These are phyloP conservation scores for Calephelis nemesis DNA, from an alignment of 1,140 invertebrate species.

Conservation along the genomic window DNA sequence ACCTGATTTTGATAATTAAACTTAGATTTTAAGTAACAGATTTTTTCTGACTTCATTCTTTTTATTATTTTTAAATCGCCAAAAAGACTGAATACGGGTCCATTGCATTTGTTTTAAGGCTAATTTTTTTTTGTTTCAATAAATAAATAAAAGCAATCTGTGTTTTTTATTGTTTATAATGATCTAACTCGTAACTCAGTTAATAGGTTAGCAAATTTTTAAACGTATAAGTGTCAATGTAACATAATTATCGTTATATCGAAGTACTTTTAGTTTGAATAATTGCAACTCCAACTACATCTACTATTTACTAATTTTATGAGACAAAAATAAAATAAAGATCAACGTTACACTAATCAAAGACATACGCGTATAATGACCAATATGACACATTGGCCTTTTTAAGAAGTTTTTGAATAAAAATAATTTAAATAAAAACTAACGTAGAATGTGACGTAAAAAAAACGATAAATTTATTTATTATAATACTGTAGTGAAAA, in stretches of 20 bases:
- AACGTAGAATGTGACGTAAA: no score
- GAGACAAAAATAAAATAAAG: conserved; percentile 12
- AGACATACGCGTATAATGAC: conserved; percentile 18
- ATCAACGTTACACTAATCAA: conserved; percentile 14
- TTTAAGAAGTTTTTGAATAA: conserved; percentile 4
- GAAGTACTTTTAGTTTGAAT: conserved; percentile 17
- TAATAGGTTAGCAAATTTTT: conserved; percentile 17
- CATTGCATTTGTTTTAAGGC: not conserved
- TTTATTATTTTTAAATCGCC: not conserved
- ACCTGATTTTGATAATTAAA: not conserved
- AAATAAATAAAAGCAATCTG: not conserved
- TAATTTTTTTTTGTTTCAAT: conserved; percentile 10
- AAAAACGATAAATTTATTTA: no score
- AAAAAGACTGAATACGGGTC: conserved; percentile 2
- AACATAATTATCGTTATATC: conserved; percentile 21
- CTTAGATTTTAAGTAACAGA: not conserved
- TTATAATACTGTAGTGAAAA: no score
- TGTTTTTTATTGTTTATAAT: conserved; percentile 21
- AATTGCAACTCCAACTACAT: conserved; percentile 13
- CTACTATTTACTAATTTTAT: conserved; percentile 2
- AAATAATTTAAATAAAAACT: not conserved
- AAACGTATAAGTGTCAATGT: conserved; percentile 23
- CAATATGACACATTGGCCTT: conserved; percentile 18
- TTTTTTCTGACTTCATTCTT: not conserved
- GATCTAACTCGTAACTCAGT: conserved; percentile 17